Evolutionary conservation across 2,797 vertebrate species (phyloP), one percentile per base, ranked within the genome.

Genomic region (Mico argentatus): DNA sequence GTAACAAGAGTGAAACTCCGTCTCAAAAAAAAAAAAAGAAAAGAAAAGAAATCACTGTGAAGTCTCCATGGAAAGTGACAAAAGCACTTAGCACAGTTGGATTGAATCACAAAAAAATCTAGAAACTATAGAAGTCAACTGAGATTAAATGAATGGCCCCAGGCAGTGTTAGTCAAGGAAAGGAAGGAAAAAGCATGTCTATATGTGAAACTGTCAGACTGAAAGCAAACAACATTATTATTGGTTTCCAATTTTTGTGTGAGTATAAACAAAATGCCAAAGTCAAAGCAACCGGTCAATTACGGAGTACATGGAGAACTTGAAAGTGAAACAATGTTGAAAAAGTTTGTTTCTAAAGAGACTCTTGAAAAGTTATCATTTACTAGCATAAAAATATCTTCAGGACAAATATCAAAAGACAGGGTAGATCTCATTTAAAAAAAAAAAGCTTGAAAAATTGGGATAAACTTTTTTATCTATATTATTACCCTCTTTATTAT

Each of bases 361-460:
- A 1, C 14, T 94, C 57, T 52, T 91, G 39, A 91, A 97, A 89
- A 89, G 13, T 80, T 73, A 67, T 5, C 48, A 72, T 39, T 93
- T 82, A 59, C 52, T 67, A 24, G 9, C 33, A 91, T n/a, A 92
- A 96, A 85, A 90, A 86, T 73, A 89, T 77, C 73, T 92, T 48
- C 5, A 73, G 50, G n/a, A 30, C 6, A 86, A 91, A 82, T 55
- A 94, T 41, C 7, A 61, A 88, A 44, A 86, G 26, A 81, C 17
- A 48, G 10, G 4, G 17, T 55, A 73, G 44, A 86, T 73, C 79
- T 15, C 44, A 77, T 24, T 83, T 41, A n/a, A 55, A 88, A 61
- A 82, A 61, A 82, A 52, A 87, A 95, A 30, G 13, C 3, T 88
- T 95, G n/a, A 4, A 83, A 17, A 82, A 12, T n/a, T 92, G 46